Base-by-base conservation (phyloP, 1,140 invertebrate species). In the Reticulitermes speratus region DNA sequence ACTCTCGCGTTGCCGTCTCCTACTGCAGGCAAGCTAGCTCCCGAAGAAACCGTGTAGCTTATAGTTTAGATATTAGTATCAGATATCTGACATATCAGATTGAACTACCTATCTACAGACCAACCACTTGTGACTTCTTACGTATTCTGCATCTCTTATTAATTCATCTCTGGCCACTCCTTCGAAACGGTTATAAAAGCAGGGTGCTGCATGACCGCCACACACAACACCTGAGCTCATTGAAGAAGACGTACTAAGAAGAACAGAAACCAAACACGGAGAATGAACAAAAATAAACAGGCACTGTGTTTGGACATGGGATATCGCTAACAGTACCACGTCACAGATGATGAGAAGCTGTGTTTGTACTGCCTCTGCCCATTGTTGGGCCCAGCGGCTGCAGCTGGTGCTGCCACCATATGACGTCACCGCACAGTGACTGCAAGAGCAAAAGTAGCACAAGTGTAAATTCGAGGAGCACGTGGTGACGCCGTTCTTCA, bases 301-400 rank as follows among this genome's bases (percentile, higher is more conserved):
- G 65, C 25, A 25, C n/a, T 30, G 65, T 75, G 65, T 75, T 75
- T 75, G 65, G 65, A 55, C 5, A 55, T 14, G 52, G 52, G 52
- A 30, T 75, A 75, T 75, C 65, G n/a, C 65, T 75, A 75, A 75
- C 65, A 75, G 65, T 75, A 75, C 65, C 65, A 75, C 65, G 65
- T 25, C 65, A 75, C 65, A 75, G 25, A 75, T 75, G 65, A 75
- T 75, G 65, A 75, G 65, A 30, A 30, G 65, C 65, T 75, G 65
- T 75, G n/a, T 75, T 75, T 75, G 65, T 75, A 75, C n/a, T 75
- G n/a, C 65, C 65, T 75, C n/a, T 75, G 65, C 65, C 65, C 65
- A 75, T 75, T 75, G 65, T 75, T 75, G 65, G 65, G 65, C n/a
- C 65, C 65, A 75, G n/a, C n/a, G 65, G 65, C 65, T 25, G 65